These are phyloP conservation scores for Otolemur garnettii DNA, from an alignment of 2,113 vertebrate genomes.

Conservation along the genomic window DNA sequence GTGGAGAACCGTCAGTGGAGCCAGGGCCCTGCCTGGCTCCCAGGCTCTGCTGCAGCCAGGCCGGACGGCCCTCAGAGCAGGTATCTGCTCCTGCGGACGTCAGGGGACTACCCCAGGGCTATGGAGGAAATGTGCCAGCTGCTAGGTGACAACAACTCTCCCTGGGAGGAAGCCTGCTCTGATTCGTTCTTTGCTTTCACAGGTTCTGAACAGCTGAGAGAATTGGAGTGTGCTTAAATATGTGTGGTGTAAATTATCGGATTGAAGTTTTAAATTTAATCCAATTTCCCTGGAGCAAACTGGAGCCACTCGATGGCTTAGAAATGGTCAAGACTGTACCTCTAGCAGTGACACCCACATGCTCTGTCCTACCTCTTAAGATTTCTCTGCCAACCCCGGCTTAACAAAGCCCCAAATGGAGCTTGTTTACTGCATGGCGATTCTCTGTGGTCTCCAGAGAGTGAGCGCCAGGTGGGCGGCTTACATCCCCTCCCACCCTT, in stretches of 20 bases:
- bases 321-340: slow-evolving; percentile 72
- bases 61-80: background rate
- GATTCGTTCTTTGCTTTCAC: background rate
- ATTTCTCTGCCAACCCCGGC: slow-evolving; percentile 65
- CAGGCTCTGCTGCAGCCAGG: fast-evolving
- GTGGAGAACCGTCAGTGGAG: background rate
- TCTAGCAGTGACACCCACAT: slow-evolving; percentile 62
- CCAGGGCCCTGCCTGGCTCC: background rate
- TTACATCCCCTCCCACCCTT: background rate
- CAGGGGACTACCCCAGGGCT: background rate
- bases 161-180: background rate
- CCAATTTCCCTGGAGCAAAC: slow-evolving; percentile 61
- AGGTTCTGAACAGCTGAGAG: background rate
- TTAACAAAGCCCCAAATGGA: background rate
- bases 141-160: background rate
- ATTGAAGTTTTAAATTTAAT: slow-evolving; percentile 46
- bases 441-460: background rate
- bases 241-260: background rate
- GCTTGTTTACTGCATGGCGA: background rate
- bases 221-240: background rate
- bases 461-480: background rate
- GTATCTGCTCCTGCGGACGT: background rate
- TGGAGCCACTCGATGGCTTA: slow-evolving; percentile 61
- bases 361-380: slow-evolving; percentile 78
- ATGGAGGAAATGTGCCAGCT: background rate